Percentiles rank a stretch among this genome's conserved stretches.
These are phyloP conservation scores for Parnassius mnemosyne DNA, from an alignment of 2,888 invertebrate species.

Conservation along the genomic window DNA sequence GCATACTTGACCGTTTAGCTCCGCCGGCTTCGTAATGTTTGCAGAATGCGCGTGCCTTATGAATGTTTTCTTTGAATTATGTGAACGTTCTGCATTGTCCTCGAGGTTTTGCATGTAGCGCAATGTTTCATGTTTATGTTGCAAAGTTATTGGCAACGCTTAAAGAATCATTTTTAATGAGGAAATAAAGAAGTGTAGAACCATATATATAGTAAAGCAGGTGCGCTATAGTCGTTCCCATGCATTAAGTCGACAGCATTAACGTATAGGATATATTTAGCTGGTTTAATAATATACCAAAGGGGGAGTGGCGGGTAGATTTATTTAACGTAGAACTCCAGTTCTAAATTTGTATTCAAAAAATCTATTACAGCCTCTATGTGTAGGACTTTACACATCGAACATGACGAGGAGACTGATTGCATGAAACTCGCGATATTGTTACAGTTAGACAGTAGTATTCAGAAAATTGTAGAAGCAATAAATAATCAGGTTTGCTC, in stretches of 20 bases:
- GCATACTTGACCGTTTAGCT: constrained; percentile 3
- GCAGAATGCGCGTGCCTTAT: constrained; percentile 13
- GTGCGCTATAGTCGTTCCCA: constrained; percentile 52
- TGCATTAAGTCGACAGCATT: constrained; percentile 52
- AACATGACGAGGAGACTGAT: constrained; percentile 36
- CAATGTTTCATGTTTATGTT: neutral
- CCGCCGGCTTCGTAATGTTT: constrained; percentile 9
- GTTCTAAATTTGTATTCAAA: constrained; percentile 43
- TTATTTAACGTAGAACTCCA: constrained; percentile 44
- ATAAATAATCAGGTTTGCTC: constrained; percentile 67
- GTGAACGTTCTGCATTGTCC: constrained; percentile 8
- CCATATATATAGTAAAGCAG: constrained; percentile 53
- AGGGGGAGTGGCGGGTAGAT: constrained; percentile 46
- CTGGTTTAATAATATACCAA: constrained; percentile 49
- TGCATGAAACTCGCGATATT: constrained; percentile 43
- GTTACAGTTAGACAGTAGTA: constrained; percentile 49
- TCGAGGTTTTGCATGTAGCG: constrained; percentile 1
- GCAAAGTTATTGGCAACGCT: neutral
- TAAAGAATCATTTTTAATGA: neutral
- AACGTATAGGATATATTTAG: constrained; percentile 64
- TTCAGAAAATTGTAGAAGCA: constrained; percentile 56
- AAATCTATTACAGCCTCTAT: constrained; percentile 31
- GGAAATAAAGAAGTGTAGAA: neutral
- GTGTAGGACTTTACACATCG: constrained; percentile 5
- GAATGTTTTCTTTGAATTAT: constrained; percentile 9